These are phyloP conservation scores for Anastatus disparis DNA, from an alignment of 1,140 invertebrate genomes.

Conservation along the genomic window DNA sequence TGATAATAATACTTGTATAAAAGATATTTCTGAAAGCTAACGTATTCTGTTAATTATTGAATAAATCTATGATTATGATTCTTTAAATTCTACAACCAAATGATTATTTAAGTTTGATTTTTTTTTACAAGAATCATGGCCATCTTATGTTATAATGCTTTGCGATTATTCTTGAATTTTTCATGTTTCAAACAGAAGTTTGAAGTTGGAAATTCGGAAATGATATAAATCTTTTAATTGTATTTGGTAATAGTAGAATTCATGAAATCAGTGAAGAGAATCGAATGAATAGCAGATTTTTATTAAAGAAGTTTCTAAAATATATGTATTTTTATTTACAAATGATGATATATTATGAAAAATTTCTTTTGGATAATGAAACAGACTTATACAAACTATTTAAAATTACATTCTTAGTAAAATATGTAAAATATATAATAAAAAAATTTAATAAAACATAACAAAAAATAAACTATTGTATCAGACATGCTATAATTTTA, in stretches of 20 bases:
- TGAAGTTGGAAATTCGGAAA: not conserved
- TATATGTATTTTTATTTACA: too few species aligned
- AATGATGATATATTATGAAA: too few species aligned
- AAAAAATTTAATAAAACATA: not conserved
- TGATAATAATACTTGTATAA: not conserved
- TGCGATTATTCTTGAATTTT: conserved; percentile 10
- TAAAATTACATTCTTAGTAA: not conserved
- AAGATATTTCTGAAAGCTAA: not conserved
- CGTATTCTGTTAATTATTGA: conserved; percentile 13
- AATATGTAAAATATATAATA: not conserved
- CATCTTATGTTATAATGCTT: too few species aligned
- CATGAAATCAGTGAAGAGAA: too few species aligned
- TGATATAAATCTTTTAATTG: conserved; percentile 4
- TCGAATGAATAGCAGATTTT: too few species aligned
- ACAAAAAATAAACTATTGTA: too few species aligned
- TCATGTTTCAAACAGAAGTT: not conserved
- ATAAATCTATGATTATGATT: not conserved
- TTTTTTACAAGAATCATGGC: too few species aligned
- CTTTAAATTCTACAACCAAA: not conserved
- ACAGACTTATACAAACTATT: not conserved
- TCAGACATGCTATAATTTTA: too few species aligned
- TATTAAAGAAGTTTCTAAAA: too few species aligned
- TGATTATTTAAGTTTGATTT: not conserved
- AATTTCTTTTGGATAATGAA: too few species aligned
- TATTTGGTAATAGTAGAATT: conserved; percentile 3